Base-by-base conservation (phyloP, 30 jellyfish, hydroid and myxozoan genomes). In the Cassiopea andromeda region DNA sequence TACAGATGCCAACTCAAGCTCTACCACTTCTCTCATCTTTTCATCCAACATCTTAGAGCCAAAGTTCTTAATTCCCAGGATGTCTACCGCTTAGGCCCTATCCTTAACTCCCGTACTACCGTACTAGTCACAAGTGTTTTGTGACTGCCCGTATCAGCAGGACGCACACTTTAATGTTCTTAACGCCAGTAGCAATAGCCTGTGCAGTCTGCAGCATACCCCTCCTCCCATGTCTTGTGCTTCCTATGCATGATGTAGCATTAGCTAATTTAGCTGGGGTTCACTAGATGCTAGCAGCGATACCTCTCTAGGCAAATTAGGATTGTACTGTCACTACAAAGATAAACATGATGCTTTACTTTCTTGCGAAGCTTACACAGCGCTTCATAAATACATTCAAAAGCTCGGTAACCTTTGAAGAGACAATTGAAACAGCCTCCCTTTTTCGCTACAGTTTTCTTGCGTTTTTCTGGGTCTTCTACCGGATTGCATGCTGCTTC, bases 151-250 rank as follows among this genome's bases (percentile, higher is more conserved):
- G 92, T 1, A 64, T 85, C 92, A 48, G 72, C 46, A 85, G 87
- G 48, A 85, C 49, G 80, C 87, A 67, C 46, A 45, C 92, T 81
- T 54, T 85, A 14, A 75, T 46, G 9, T 77, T 46, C 74, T 69
- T 75, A 2, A 2, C 48, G 48, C 93, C 93, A 16, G 64, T 60
- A 18, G 64, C 93, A 43, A 59, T 48, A 43, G 76, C 82, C 46
- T 60, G 71, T 4, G 93, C 93, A 14, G 93, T 86, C 78, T 86
- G 93, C 93, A 86, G 60, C n/a, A 76, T 81, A 13, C 89, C 93
- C 67, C 89, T 64, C 75, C 88, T 78, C 87, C 93, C 93, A 64
- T 46, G 46, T 7, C 70, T 84, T 27, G 71, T 43, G 61, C 60
- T 60, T 45, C 82, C 82, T 75, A 86, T 19, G 75, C 93, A 86